Conservation (phyloP, 2,888 invertebrate species). For the Volucella inanis region DNA sequence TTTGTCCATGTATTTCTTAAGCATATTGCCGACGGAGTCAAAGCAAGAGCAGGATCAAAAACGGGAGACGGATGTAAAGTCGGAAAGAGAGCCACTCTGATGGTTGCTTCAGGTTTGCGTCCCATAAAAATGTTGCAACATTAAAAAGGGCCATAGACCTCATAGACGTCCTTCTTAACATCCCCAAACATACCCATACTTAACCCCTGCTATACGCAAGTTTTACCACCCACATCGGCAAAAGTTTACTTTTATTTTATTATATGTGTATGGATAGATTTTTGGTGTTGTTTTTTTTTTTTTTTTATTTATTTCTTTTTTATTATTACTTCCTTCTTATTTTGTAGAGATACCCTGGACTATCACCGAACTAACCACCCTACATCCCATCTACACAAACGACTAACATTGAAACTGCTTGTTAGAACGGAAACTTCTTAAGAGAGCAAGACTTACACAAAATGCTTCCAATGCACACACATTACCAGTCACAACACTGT, state of each 20-base stretch:
- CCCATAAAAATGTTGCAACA: conserved; percentile 62
- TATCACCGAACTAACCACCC: conserved; percentile 30
- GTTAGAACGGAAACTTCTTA: conserved; percentile 67
- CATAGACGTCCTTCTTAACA: conserved; percentile 29
- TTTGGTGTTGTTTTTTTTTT: conserved; percentile 5
- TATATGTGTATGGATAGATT: background rate
- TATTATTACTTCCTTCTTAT: conserved; percentile 54
- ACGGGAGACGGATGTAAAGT: no score
- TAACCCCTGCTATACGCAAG: background rate
- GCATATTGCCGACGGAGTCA: conserved; percentile 13
- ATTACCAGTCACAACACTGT: conserved; percentile 63
- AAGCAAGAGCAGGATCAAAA: no score
- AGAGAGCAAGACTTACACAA: conserved; percentile 67
- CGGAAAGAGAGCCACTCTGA: background rate
- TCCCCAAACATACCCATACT: background rate
- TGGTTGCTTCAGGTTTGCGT: conserved; percentile 52
- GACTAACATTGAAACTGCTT: conserved; percentile 59
- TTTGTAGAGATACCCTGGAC: conserved; percentile 16
- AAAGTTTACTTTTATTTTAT: conserved; percentile 70
- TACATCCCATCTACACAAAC: conserved; percentile 7
- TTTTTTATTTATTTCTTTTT: conserved; percentile 13
- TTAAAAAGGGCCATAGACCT: conserved; percentile 70
- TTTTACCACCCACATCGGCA: conserved; percentile 23
- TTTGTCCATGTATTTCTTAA: conserved; percentile 67
- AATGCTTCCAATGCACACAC: conserved; percentile 71